Base-by-base conservation (phyloP, 2,113 vertebrate genomes). In the Paramisgurnus dabryanus region DNA sequence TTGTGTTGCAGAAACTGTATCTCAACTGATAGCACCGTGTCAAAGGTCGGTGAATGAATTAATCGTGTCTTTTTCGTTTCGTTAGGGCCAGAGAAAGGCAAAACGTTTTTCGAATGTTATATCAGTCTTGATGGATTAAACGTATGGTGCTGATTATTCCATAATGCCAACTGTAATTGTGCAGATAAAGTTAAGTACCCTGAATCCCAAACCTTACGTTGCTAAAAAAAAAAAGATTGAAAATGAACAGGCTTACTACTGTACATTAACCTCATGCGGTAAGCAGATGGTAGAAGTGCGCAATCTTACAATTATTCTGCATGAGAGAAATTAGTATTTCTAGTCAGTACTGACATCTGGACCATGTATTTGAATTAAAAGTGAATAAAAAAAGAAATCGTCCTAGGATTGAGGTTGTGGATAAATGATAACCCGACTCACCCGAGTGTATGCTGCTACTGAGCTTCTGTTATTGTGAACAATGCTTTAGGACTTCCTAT, bases 1-100 rank as follows among this genome's bases (percentile, higher is more conserved):
- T 71, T 71, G 68, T 55, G 68, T 55, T 71, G 15, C 68, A 40
- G 22, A 71, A 55, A 40, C 3, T 73, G 6, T 6, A 45, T 58
- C 57, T 61, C 45, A 45, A 60, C 22, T 55, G n/a, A 61, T 74
- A 45, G n/a, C 7, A 6, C 40, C 2, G 40, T 73, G 55, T 74
- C 71, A 60, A 5, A 74, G 71, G 55, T 74, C 40, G 13, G n/a
- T 4, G 9, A 74, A 45, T 27, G 55, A 74, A 43, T 73, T 60
- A 45, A 74, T 45, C 22, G 22, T 17, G 43, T 74, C 71, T 13
- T 39, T 73, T 45, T 39, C 40, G 18, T 74, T 73, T 60, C 10
- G 4, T 40, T 2, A 22, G 55, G 39, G n/a, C 70, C 60, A 10
- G 40, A 73, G 43, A 61, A 40, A 18, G 17, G 61, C 57, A 13